phyloP scores from a whole-genome alignment of 2,888 invertebrate species.

The Agrochola macilenta region DNA sequence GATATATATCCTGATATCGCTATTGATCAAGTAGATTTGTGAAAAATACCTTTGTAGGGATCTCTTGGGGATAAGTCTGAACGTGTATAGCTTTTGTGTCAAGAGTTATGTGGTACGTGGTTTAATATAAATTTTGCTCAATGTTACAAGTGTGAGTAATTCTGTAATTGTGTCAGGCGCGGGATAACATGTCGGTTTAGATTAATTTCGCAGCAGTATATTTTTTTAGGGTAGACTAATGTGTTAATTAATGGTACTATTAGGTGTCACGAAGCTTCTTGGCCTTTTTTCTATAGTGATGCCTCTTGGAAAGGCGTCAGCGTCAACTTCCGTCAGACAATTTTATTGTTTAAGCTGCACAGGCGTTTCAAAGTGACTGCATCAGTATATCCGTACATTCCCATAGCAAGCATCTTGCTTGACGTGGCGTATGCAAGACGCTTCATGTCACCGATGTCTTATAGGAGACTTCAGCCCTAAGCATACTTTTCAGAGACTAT shows the following conservation, averaged over 20 bases:
- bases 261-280: neutral
- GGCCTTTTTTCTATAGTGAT: neutral
- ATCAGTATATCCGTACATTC: neutral
- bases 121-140: constrained; percentile 51
- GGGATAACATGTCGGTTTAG: constrained; percentile 37
- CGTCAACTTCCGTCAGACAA: neutral
- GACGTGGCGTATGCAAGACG: neutral
- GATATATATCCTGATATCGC: constrained; percentile 24
- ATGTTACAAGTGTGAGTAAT: constrained; percentile 51
- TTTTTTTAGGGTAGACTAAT: constrained; percentile 36
- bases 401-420: neutral
- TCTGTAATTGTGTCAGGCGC: constrained; percentile 52
- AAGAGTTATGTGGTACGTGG: constrained; percentile 35
- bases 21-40: constrained; percentile 49
- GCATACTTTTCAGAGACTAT: neutral
- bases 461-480: neutral
- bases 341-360: neutral
- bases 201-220: constrained; percentile 38
- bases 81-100: constrained; percentile 36
- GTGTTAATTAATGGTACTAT: constrained; percentile 35
- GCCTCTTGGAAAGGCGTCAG: neutral
- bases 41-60: constrained; percentile 27
- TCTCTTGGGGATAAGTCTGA: constrained; percentile 26
- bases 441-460: neutral
- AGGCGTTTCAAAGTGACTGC: neutral